phyloP scores from a whole-genome alignment of 2,888 invertebrate genomes.

The Pseudoips prasinana region DNA sequence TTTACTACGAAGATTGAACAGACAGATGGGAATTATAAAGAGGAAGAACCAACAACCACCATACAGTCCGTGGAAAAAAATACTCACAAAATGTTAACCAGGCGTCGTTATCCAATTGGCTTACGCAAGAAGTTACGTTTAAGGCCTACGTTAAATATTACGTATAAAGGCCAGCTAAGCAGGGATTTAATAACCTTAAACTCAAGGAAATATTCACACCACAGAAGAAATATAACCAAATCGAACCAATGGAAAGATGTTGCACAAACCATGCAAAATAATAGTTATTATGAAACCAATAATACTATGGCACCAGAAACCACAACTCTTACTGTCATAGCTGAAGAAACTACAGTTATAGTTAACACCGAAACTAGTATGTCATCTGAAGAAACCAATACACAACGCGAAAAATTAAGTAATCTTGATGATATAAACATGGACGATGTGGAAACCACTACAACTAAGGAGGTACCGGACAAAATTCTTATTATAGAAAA shows the following conservation, averaged over 20 bases:
- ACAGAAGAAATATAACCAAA: slow-evolving; percentile 54
- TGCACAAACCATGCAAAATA: slow-evolving; percentile 44
- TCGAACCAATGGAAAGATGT: slow-evolving; percentile 57
- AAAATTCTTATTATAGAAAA: slow-evolving; percentile 38
- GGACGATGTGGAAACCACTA: slow-evolving; percentile 18
- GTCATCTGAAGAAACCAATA: slow-evolving; percentile 20
- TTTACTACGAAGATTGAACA: not conserved
- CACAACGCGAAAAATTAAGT: slow-evolving; percentile 12
- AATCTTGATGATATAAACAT: slow-evolving; percentile 29
- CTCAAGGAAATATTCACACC: slow-evolving; percentile 53
- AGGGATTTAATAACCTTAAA: slow-evolving; percentile 61
- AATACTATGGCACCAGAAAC: slow-evolving; percentile 30
- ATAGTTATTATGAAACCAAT: slow-evolving; percentile 32
- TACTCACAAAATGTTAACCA: slow-evolving; percentile 32
- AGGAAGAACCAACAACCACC: slow-evolving; percentile 19
- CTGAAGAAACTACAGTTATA: slow-evolving; percentile 21
- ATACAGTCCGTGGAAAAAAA: slow-evolving; percentile 25
- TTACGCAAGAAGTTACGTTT: slow-evolving; percentile 59
- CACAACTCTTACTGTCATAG: slow-evolving; percentile 26
- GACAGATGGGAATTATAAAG: slow-evolving; percentile 11
- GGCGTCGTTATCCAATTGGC: slow-evolving; percentile 48
- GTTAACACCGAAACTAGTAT: slow-evolving; percentile 8
- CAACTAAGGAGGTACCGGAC: slow-evolving; percentile 28
- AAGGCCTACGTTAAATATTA: slow-evolving; percentile 53
- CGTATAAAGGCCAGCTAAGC: slow-evolving; percentile 57